Evolutionary conservation across 2,113 vertebrate species (phyloP), one percentile per base, ranked within the genome.

Genomic region (Pao palembangensis): DNA sequence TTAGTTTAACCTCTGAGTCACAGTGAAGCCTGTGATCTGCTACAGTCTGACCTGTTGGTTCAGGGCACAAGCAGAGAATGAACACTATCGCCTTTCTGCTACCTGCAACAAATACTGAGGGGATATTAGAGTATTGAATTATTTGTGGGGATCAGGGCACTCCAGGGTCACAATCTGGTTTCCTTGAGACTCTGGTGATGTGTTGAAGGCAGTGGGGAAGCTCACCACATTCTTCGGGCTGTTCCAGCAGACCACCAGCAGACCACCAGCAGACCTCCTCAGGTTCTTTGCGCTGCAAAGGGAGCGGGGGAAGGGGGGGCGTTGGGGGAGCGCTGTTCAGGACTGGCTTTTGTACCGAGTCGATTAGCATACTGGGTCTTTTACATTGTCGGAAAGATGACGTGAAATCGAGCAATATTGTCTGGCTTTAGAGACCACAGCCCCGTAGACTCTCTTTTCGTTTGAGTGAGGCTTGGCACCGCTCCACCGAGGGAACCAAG

Each of bases 351-450:
- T 80, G 79, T 82, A 83, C 75, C 71, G 78, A 63, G 77, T 84
- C 85, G 83, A 88, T 89, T 85, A 87, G 87, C 86, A 88, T 81
- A 80, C 86, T 81, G 73, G 83, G 69, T 87, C 84, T 76, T 88
- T 89, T 88, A 87, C 90, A 88, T 83, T 83, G 84, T 85, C 87
- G 73, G 80, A 85, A 84, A 77, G 80, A 71, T 80, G 72, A 84
- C 73, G 78, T 82, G 85, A 87, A 87, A 88, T 88, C 77, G 80
- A 88, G 86, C 88, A 88, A 88, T 89, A 87, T 89, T 79, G 84
- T 69, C 67, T 77, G 82, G 85, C 84, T 89, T 85, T 75, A 59
- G 78, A 79, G 78, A 69, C 69, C 55, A 12, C 14, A 75, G 76
- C 83, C 82, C 85, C 82, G 72, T 61, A 75, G 79, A 86, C 88